Evolutionary conservation across 2,888 invertebrate genomes (phyloP).

Genomic region (Drosophila subsilvestris): DNA sequence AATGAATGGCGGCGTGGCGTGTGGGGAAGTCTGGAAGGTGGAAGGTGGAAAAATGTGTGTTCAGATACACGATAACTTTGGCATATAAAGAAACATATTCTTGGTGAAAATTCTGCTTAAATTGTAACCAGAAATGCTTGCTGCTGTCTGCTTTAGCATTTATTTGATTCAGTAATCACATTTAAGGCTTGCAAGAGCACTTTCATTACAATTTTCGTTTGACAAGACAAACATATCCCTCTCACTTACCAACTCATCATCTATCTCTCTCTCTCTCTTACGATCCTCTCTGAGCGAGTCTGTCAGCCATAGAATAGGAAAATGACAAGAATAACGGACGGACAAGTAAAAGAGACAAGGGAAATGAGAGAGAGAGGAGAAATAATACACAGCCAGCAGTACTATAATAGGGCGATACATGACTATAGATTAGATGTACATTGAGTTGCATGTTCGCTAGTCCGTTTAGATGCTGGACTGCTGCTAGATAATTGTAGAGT

Average conservation of each 20-base stretch:
- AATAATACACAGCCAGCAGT: not conserved
- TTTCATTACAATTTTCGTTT: not conserved
- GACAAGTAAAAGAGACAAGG: not conserved
- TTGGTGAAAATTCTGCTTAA: not conserved
- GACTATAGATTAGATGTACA: too few species aligned
- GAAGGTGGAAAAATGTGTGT: slow-evolving; percentile 25
- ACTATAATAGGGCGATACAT: too few species aligned
- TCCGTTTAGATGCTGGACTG: not conserved
- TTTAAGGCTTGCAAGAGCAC: not conserved
- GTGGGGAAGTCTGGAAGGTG: slow-evolving; percentile 19
- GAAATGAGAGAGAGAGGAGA: too few species aligned
- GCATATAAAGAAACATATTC: slow-evolving; percentile 2
- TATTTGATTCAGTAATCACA: not conserved
- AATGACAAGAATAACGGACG: not conserved
- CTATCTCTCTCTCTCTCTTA: not conserved
- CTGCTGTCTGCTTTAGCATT: slow-evolving; percentile 4
- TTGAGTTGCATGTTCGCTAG: not conserved
- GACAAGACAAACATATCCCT: too few species aligned
- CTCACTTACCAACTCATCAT: too few species aligned
- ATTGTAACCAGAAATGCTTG: slow-evolving; percentile 4
- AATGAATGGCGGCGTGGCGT: slow-evolving; percentile 1
- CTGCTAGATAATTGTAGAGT: not conserved
- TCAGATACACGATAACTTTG: slow-evolving; percentile 32
- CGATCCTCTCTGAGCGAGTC: not conserved
- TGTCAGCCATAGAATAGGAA: not conserved